Conservation (phyloP, 2,113 vertebrate genomes). For the Raphicerus campestris region DNA sequence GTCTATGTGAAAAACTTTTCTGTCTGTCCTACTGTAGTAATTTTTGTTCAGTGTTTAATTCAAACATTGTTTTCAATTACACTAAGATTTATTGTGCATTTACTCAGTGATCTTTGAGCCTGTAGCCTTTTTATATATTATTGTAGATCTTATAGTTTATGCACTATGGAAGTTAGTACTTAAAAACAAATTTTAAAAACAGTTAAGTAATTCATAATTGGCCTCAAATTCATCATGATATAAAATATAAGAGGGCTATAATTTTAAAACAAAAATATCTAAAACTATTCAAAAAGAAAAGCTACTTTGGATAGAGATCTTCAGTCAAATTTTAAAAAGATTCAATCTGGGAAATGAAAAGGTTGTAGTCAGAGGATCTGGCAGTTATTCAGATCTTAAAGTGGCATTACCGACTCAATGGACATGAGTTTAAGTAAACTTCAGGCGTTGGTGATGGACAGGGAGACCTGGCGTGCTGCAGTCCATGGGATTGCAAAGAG, state of each 20-base stretch:
- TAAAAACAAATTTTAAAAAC: background rate
- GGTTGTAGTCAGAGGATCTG: no score
- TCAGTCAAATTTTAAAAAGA: background rate
- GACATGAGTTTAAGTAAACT: no score
- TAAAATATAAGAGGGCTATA: background rate
- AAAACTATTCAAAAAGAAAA: background rate
- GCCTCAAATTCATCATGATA: background rate
- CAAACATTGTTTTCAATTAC: background rate
- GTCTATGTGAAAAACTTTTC: background rate
- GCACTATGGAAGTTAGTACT: background rate
- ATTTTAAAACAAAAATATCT: background rate
- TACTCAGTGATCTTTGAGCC: background rate
- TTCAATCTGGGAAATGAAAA: no score
- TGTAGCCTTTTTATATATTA: background rate
- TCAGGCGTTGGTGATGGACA: no score
- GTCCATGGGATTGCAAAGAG: no score
- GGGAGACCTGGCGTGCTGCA: rapidly evolving
- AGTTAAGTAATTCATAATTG: background rate
- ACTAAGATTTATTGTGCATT: background rate
- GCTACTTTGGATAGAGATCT: background rate
- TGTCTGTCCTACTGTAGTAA: no score
- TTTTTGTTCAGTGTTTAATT: background rate
- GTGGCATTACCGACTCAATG: no score
- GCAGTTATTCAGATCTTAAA: no score
- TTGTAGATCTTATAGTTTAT: background rate